Evolutionary conservation across 2,888 invertebrate genomes (phyloP).

Genomic region (Zele albiditarsus): DNA sequence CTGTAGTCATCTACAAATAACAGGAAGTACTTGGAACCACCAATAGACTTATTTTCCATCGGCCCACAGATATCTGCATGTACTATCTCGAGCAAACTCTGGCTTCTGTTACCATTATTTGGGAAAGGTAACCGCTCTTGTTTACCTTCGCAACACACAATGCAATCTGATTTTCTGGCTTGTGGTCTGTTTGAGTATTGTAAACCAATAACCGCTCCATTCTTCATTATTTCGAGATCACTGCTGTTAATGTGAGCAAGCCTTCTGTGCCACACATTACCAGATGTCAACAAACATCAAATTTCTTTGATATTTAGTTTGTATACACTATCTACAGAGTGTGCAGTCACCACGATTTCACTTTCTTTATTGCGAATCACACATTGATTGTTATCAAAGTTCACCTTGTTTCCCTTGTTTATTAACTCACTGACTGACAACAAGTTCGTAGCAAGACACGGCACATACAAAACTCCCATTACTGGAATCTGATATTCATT

Average conservation of each 20-base stretch:
- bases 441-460: conserved; percentile 53
- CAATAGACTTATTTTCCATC: not conserved
- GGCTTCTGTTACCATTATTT: not conserved
- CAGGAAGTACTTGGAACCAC: not conserved
- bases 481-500: conserved; percentile 43
- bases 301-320: too few species aligned
- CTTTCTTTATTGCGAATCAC: conserved; percentile 45
- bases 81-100: not conserved
- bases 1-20: not conserved
- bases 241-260: not conserved
- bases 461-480: conserved; percentile 49
- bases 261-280: not conserved
- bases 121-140: not conserved
- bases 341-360: conserved; percentile 47
- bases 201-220: not conserved
- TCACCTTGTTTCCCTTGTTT: conserved; percentile 54
- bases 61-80: not conserved
- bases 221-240: not conserved
- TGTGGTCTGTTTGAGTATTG: too few species aligned
- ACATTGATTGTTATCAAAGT: too few species aligned
- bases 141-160: not conserved
- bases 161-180: too few species aligned
- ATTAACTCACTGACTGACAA: conserved; percentile 55
- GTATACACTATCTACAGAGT: not conserved
- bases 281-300: not conserved